Evolutionary conservation across 53 echinoderm and acorn worm species (phyloP), one percentile per base, ranked within the genome.

Genomic region (Echinarachnius parma): DNA sequence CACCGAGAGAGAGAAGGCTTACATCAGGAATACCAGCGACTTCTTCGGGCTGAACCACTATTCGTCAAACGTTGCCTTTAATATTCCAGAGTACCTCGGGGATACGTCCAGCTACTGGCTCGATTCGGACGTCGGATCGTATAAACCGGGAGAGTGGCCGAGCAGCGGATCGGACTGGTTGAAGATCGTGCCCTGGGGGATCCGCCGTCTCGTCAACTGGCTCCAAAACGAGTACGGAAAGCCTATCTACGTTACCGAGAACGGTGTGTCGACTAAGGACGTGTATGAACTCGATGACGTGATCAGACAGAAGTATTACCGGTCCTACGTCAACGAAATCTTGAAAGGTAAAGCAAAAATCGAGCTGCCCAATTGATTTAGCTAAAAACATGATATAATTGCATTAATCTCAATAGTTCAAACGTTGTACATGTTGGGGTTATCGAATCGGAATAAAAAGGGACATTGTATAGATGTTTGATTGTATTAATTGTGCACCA

Each of bases 31-130:
- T 5, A 84, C 81, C 21, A 62, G 75, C 11, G 92, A 92, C 56
- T 92, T 92, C 86, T 92, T 92, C 26, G 92, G 92, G 21, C 59
- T 92, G 32, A 92, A 92, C 34, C 81, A 81, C 39, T 92, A 92
- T 82, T 87, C 87, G n/a, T 78, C 81, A 21, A 46, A 60, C n/a
- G 81, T 81, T 30, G 78, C 75, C 37, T 54, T 33, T 21, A 79
- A 81, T 35, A 24, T 21, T 28, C 46, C 30, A 18, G 34, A 60
- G 10, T 19, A 72, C 24, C 63, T 60, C 5, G 21, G 48, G 36
- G 35, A 29, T 28, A 28, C 37, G 8, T 46, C 62, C 5, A 79
- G 81, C 46, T 89, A 76, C 36, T 84, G 83, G 84, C 36, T 25
- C 2, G 89, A 89, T 50, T 81, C 85, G 8, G 79, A 89, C 52